Evolutionary conservation across 2,113 vertebrate species (phyloP).

Genomic region (Tetrax tetrax): DNA sequence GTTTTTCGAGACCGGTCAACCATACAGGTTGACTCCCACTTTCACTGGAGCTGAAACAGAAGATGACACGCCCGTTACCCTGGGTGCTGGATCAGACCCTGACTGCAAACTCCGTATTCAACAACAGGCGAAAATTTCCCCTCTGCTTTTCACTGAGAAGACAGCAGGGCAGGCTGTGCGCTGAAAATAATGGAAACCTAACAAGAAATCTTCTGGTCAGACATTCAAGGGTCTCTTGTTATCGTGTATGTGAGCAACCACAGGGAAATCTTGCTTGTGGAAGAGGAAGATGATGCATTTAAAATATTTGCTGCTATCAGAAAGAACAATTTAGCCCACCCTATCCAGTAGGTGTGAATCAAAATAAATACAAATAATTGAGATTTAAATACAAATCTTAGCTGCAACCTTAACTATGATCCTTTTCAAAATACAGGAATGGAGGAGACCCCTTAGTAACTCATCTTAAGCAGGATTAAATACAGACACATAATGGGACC

Average conservation of each 20-base stretch:
- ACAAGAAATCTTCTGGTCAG: background rate
- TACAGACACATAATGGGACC: background rate
- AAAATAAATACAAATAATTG: background rate
- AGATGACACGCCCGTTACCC: background rate
- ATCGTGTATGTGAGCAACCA: accelerated
- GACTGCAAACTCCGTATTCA: background rate
- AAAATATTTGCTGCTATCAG: background rate
- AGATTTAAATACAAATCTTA: background rate
- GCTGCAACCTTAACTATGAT: background rate
- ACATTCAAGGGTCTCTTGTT: background rate
- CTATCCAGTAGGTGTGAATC: background rate
- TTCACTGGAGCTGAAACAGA: background rate
- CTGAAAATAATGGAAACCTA: background rate
- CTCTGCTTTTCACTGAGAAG: background rate
- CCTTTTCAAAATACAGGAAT: background rate
- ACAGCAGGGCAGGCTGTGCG: background rate
- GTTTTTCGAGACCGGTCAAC: background rate
- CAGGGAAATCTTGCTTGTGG: background rate
- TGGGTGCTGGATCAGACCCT: background rate
- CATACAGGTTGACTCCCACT: background rate
- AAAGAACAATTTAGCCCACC: background rate
- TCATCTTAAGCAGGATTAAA: background rate
- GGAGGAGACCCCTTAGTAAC: background rate
- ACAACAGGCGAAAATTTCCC: background rate
- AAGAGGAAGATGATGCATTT: background rate